Percentiles rank a stretch among this genome's conserved stretches.
Evolutionary conservation across 2,797 vertebrate species (phyloP).

Genomic region (Thamnophis elegans): DNA sequence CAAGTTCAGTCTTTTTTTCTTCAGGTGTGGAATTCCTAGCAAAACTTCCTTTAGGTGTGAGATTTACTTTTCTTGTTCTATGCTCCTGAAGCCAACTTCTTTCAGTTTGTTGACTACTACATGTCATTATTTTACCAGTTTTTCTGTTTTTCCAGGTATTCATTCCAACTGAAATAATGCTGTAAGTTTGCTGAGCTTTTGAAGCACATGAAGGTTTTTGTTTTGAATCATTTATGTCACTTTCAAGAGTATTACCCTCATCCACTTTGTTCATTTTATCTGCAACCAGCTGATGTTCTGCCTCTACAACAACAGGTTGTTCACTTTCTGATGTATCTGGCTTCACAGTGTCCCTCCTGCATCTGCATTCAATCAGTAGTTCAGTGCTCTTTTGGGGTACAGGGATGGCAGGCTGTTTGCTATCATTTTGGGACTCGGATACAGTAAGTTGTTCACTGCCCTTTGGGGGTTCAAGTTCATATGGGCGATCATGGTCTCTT

Average conservation of each 20-base stretch:
- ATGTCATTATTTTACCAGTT: slow-evolving; percentile 16
- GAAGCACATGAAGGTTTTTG: background rate
- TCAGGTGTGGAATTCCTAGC: background rate
- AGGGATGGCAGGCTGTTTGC: background rate
- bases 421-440: background rate
- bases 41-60: background rate
- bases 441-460: background rate
- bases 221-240: background rate
- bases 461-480: background rate
- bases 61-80: slow-evolving; percentile 1
- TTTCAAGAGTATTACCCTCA: background rate
- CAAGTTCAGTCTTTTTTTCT: background rate
- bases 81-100: slow-evolving; percentile 27
- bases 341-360: background rate
- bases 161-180: slow-evolving; percentile 28
- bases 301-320: background rate
- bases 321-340: background rate
- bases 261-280: background rate
- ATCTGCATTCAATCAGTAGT: accelerated
- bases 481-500: background rate
- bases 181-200: slow-evolving; percentile 29
- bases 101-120: slow-evolving; percentile 28
- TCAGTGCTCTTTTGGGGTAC: background rate
- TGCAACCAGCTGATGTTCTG: background rate
- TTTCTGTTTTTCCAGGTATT: slow-evolving; percentile 33